Evolutionary conservation across 2,797 vertebrate genomes (phyloP).

Genomic region (Myotis findleyi): DNA sequence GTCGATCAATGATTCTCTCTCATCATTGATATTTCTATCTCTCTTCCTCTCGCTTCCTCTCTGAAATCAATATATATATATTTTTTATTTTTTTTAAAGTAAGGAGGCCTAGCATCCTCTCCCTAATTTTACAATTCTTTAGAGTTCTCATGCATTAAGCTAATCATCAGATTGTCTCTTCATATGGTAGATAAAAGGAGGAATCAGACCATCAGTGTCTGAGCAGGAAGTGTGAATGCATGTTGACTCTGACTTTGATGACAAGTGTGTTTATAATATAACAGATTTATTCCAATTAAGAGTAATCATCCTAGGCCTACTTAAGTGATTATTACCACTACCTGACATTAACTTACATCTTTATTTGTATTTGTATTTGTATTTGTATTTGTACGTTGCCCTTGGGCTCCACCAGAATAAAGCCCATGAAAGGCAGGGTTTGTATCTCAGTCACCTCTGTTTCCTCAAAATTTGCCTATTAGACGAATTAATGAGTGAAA

Average conservation of each 20-base stretch:
- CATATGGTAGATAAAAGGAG: background rate
- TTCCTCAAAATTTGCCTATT: background rate
- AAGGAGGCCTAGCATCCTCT: background rate
- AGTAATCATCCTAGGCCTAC: background rate
- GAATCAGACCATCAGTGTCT: background rate
- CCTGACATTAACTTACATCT: background rate
- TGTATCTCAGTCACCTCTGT: background rate
- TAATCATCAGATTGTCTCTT: background rate
- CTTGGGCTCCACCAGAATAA: background rate
- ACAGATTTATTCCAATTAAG: background rate
- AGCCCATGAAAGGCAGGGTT: background rate
- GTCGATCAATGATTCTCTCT: no score
- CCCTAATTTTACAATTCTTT: background rate
- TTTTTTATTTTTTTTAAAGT: no score
- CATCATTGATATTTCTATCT: no score
- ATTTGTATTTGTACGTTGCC: background rate
- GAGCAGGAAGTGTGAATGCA: background rate
- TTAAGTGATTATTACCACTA: background rate
- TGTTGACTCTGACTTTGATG: background rate
- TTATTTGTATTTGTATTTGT: constrained; percentile 34
- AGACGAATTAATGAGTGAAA: background rate
- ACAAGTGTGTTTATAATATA: background rate
- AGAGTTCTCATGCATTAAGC: background rate
- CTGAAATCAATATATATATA: no score
- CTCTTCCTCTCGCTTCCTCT: no score